Conservation (phyloP, 2,797 vertebrate genomes). For the Pseudotriccus pelzelni region DNA sequence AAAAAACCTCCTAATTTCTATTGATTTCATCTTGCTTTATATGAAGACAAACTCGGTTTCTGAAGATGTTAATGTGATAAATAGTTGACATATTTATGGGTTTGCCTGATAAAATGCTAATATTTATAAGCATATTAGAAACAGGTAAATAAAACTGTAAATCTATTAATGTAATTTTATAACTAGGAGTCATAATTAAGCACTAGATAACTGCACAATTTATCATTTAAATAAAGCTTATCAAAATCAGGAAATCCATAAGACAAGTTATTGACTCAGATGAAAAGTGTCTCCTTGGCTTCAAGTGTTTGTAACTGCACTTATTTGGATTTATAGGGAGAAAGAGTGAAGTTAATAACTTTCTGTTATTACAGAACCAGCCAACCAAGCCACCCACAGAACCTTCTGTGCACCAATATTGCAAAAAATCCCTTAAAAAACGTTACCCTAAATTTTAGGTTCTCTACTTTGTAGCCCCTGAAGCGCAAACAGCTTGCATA, state of each 20-base stretch:
- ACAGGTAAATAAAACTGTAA: background rate
- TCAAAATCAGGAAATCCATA: background rate
- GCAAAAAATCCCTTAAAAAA: background rate
- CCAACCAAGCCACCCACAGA: background rate
- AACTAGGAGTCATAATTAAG: background rate
- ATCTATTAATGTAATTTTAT: background rate
- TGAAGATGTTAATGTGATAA: background rate
- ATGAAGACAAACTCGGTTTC: background rate
- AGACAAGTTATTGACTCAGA: background rate
- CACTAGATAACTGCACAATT: background rate
- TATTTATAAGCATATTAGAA: slow-evolving; percentile 14
- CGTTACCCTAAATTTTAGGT: background rate
- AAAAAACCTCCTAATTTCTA: background rate
- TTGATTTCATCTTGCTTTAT: background rate
- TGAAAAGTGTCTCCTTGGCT: background rate
- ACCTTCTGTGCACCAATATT: background rate
- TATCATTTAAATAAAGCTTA: slow-evolving; percentile 2
- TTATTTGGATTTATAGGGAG: background rate
- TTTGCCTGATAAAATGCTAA: background rate
- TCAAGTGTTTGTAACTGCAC: background rate
- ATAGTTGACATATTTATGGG: background rate
- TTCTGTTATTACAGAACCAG: background rate
- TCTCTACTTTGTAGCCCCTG: background rate
- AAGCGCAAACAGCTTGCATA: background rate
- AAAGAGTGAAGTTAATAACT: background rate